Evolutionary conservation across 2,888 invertebrate species (phyloP), one percentile per base, ranked within the genome.

Genomic region (Anarsia innoxiella): DNA sequence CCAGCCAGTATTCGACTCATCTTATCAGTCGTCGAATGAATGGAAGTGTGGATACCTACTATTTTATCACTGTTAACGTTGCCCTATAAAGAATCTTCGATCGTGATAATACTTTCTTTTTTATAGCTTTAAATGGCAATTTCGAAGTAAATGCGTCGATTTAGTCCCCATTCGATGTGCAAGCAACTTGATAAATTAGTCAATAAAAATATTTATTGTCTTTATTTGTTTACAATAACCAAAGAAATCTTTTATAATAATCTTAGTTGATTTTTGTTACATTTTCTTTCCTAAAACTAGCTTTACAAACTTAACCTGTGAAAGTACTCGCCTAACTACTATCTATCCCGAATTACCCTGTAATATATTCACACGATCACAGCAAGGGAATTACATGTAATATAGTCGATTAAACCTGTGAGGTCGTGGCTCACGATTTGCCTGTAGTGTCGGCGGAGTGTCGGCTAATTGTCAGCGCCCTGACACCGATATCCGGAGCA

Each of bases 1-100:
- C 72, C 68, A 75, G 72, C 69, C 76, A 77, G 83, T 82, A 82
- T 83, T 82, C 73, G 77, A 71, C 68, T 71, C 75, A 72, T 74
- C 80, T 82, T 84, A 83, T 84, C 84, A 80, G 78, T 64, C 55
- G 57, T 63, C 60, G 64, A 73, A 73, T 71, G 74, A 76, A 80
- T 75, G 75, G 67, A 70, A 68, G 66, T 71, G 71, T 70, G 67
- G 66, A 61, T 69, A 70, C 65, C 66, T 65, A 72, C 60, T 56
- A 60, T 59, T 63, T 65, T 62, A 67, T 72, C 66, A 66, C 63
- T 42, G 45, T 44, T 48, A 51, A 47, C 46, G 49, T 48, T 46
- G 42, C 43, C 45, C 48, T 45, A 49, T 54, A 56, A 52, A 54
- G 46, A 48, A 51, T 49, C 47, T 53, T 53, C 41, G 46, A 45